phyloP scores from a whole-genome alignment of 2,888 invertebrate genomes.

The Tipula confusa region DNA sequence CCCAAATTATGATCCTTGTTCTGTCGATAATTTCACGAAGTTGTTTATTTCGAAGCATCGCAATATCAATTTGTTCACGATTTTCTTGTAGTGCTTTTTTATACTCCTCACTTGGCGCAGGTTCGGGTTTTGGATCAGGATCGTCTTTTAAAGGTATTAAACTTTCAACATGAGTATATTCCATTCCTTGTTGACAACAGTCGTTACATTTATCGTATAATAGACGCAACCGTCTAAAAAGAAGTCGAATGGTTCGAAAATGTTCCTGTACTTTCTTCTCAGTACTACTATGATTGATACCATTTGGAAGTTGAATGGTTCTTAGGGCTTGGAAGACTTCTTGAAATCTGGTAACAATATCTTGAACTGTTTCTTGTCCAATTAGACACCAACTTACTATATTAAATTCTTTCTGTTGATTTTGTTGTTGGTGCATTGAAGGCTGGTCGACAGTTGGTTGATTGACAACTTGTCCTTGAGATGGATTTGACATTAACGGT shows the following conservation, averaged over 20 bases:
- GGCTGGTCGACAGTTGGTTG: neutral
- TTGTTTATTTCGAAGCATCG: slow-evolving; percentile 84
- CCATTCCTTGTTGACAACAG: slow-evolving; percentile 80
- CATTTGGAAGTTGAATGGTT: slow-evolving; percentile 72
- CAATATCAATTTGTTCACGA: slow-evolving; percentile 83
- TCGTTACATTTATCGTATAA: slow-evolving; percentile 93
- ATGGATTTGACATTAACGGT: slow-evolving; percentile 15
- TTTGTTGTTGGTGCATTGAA: neutral
- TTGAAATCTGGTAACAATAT: slow-evolving; percentile 84
- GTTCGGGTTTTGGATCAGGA: slow-evolving; percentile 78
- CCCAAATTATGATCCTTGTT: slow-evolving; percentile 89
- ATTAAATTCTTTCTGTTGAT: slow-evolving; percentile 73
- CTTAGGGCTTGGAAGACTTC: slow-evolving; percentile 86
- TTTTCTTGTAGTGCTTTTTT: slow-evolving; percentile 78
- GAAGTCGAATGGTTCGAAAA: slow-evolving; percentile 68
- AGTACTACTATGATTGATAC: slow-evolving; percentile 66
- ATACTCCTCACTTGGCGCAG: slow-evolving; percentile 81
- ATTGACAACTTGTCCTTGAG: slow-evolving; percentile 1
- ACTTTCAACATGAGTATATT: slow-evolving; percentile 88
- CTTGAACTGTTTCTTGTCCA: slow-evolving; percentile 93
- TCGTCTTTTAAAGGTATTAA: slow-evolving; percentile 85
- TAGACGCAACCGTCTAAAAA: slow-evolving; percentile 79
- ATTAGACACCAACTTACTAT: slow-evolving; percentile 64
- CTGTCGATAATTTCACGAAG: slow-evolving; percentile 93
- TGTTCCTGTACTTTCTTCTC: slow-evolving; percentile 91